Evolutionary conservation across 30 jellyfish, hydroid and myxozoan genomes (phyloP).

Genomic region (Euphysa ruthae): DNA sequence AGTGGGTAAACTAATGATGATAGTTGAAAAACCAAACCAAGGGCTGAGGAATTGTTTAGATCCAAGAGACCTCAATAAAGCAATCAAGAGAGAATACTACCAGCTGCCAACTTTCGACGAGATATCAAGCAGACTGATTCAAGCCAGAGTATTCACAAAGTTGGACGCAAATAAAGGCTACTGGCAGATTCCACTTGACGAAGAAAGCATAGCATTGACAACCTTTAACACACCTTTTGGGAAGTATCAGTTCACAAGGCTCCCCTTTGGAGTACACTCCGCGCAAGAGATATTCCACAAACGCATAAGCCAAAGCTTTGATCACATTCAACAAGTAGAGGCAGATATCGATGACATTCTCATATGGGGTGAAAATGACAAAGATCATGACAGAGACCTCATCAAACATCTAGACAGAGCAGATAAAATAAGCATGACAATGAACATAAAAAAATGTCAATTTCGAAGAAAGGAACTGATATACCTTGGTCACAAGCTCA

Average conservation of each 20-base stretch:
- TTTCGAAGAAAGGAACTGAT: conserved; percentile 15
- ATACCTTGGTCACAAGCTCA: conserved; percentile 38
- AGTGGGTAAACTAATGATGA: too few relatives aligned
- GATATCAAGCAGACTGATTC: background rate
- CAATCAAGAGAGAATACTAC: conserved; percentile 44
- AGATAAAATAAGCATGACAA: conserved; percentile 19
- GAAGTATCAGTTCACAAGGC: conserved; percentile 38
- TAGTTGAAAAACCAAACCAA: too few relatives aligned
- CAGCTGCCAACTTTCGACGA: conserved; percentile 39
- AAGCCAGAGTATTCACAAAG: conserved; percentile 19
- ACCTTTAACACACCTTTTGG: conserved; percentile 70
- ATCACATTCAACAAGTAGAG: conserved; percentile 24
- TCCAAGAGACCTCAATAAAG: conserved; percentile 56
- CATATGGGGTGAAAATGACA: conserved; percentile 36
- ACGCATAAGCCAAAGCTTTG: conserved; percentile 18
- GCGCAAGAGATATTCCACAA: conserved; percentile 46
- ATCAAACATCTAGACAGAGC: background rate
- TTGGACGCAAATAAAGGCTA: conserved; percentile 37
- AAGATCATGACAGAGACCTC: conserved; percentile 1
- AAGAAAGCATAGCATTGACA: conserved; percentile 24
- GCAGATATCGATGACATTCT: conserved; percentile 40
- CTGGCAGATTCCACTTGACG: conserved; percentile 47
- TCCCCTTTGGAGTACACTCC: conserved; percentile 45
- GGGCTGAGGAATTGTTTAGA: too few relatives aligned
- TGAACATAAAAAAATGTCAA: conserved; percentile 31